Base-by-base conservation (phyloP, 1,140 invertebrate genomes). In the Globodera ellingtonae region DNA sequence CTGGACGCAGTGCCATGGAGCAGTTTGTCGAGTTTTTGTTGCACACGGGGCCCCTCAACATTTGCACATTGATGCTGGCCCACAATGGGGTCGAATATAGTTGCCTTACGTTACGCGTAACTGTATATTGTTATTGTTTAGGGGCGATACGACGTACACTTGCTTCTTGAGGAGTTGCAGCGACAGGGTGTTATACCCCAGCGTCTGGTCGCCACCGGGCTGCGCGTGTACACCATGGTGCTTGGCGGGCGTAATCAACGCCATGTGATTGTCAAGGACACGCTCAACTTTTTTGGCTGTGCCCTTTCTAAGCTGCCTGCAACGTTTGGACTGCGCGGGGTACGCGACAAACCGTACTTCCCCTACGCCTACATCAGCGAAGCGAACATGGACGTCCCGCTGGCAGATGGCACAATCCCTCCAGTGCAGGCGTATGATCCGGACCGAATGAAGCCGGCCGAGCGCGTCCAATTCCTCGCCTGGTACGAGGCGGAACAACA, bases 261-360 rank as follows among this genome's bases (percentile, higher is more conserved):
- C 7, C 46, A 35, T 21, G 13, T 78, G 44, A 7, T 78, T 5
- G 46, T 78, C 73, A 78, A 78, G 50, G 77, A 78, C 35, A 78
- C 77, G 46, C n/a, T 78, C 4, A 78, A 78, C 59, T 78, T 44
- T 78, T 78, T 78, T 13, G n/a, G 47, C 3, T 72, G 77, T 78
- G 77, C 47, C 10, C 77, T 78, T 3, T 44, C 47, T 5, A 56
- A 67, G 21, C 59, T 78, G 13, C 18, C 73, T 7, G 59, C 47
- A 10, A 44, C 77, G 59, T 35, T 78, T 13, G 47, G 75, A 3
- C 77, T 78, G 77, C 18, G 9, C 35, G 59, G 50, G 3, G 50
- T 48, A 44, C 72, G 9, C 21, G 35, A 13, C n/a, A 78, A 78
- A 48, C 48, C 48, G n/a, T 72, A 21, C 46, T 78, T 78, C 35